Evolutionary conservation across 2,113 vertebrate species (phyloP).

Genomic region (Noturus placidus): DNA sequence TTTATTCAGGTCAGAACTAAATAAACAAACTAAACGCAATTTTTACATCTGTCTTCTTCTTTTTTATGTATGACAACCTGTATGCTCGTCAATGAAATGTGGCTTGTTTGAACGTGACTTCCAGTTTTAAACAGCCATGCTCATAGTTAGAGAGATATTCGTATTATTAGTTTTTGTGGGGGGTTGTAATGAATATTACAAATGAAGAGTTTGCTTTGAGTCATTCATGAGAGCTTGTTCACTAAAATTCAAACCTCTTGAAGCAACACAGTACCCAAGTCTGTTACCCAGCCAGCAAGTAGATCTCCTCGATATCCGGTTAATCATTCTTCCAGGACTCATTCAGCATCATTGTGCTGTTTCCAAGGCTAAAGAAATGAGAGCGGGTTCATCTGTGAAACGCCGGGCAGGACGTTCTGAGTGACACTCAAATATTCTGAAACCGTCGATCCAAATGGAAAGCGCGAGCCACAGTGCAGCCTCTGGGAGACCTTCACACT

Average conservation of each 20-base stretch:
- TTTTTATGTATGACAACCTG: too few relatives aligned
- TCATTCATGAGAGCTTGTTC: background rate
- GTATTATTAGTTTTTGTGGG: background rate
- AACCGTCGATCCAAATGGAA: constrained; percentile 15
- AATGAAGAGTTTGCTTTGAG: background rate
- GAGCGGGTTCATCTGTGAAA: constrained; percentile 1
- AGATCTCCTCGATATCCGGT: background rate
- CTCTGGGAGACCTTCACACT: background rate
- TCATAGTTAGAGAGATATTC: background rate
- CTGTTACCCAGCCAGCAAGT: background rate
- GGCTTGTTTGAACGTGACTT: background rate
- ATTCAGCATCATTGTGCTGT: background rate
- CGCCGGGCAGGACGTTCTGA: constrained; percentile 15
- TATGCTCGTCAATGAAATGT: background rate
- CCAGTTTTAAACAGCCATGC: background rate
- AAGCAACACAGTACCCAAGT: background rate
- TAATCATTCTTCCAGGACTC: background rate
- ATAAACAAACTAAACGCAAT: too few relatives aligned
- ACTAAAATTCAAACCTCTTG: background rate
- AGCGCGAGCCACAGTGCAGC: constrained; percentile 18
- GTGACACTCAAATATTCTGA: constrained; percentile 33
- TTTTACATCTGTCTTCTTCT: too few relatives aligned
- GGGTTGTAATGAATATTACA: background rate
- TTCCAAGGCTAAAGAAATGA: background rate
- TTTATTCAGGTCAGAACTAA: too few relatives aligned